Base-by-base conservation (phyloP, 2,888 invertebrate genomes). In the Nebria salina region DNA sequence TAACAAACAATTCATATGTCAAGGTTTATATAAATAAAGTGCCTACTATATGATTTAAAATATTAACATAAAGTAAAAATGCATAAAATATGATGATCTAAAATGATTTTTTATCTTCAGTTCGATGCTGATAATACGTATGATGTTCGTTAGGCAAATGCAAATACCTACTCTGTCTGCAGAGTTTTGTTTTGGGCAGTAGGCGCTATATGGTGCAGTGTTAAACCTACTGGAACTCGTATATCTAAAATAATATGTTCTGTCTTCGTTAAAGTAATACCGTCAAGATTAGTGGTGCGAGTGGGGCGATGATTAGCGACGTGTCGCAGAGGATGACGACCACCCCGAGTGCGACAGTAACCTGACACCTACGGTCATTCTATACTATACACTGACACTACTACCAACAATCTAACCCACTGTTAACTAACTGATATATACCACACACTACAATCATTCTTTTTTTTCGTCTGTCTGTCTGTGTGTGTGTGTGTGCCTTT, bases 291-390 rank as follows among this genome's bases (percentile, higher is more conserved):
- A 15, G 70, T 70, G 77, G 70, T 70, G 77, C 20, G 75, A 26
- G 25, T 41, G 64, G 65, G 75, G 72, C 72, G 77, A 77, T 77
- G 77, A 77, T 77, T 77, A 77, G 77, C 77, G 54, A 72, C 72
- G 77, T 54, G 77, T 72, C 64, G 77, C 77, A 77, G 54, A 75
- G 75, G 76, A 76, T 76, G 78, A 78, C 73, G 78, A 78, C 78
- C 78, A 78, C 78, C 78, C 78, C 64, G 78, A 78, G 73, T 65
- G 78, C 65, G 65, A 70, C 70, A 42, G 78, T 73, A 72, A 78
- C 78, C 73, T 26, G 78, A 78, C 65, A 72, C 78, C 65, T 54
- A 54, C 7, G 43, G 70, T 54, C 54, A 54, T 54, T 13, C 54
- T 11, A 54, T 54, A 54, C 54, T 54, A 54, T 54, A 13, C 6